Evolutionary conservation across 2,888 invertebrate genomes (phyloP).

Genomic region (Hirudinaria manillensis): DNA sequence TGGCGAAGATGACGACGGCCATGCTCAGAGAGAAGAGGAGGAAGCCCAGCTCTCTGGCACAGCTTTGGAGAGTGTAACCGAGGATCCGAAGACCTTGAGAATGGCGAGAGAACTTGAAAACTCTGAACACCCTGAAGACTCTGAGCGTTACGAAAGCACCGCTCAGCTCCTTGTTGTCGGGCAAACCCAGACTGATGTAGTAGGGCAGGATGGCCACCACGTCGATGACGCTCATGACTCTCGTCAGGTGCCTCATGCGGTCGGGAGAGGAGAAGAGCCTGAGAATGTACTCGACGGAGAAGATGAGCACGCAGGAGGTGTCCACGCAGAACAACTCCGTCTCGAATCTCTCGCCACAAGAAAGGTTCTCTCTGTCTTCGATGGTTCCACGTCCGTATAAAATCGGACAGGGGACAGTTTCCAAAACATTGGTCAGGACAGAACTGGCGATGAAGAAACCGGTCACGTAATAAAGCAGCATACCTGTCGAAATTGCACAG

Average conservation of each 20-base stretch:
- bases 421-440: conserved; percentile 97
- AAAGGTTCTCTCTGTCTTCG: conserved; percentile 33
- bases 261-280: conserved; percentile 90
- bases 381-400: conserved; percentile 34
- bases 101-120: conserved; percentile 99
- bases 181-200: conserved; percentile 86
- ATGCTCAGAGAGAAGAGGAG: conserved; percentile 97
- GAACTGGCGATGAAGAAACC: conserved; percentile 99
- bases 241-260: conserved; percentile 90
- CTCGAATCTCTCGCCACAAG: conserved; percentile 92
- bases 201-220: conserved; percentile 98
- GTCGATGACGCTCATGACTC: conserved; percentile 98
- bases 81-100: conserved; percentile 96
- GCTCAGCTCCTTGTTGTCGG: conserved; percentile 95
- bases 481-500: conserved; percentile 63
- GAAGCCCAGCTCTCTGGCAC: conserved; percentile 97
- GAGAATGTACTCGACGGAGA: conserved; percentile 91
- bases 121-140: conserved; percentile 98
- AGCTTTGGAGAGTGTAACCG: conserved; percentile 97
- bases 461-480: conserved; percentile 98
- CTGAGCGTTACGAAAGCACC: conserved; percentile 96
- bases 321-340: conserved; percentile 90
- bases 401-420: conserved; percentile 90
- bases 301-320: conserved; percentile 99
- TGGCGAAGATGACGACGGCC: conserved; percentile 99